phyloP scores from a whole-genome alignment of 2,888 invertebrate genomes.

The Unio pictorum region DNA sequence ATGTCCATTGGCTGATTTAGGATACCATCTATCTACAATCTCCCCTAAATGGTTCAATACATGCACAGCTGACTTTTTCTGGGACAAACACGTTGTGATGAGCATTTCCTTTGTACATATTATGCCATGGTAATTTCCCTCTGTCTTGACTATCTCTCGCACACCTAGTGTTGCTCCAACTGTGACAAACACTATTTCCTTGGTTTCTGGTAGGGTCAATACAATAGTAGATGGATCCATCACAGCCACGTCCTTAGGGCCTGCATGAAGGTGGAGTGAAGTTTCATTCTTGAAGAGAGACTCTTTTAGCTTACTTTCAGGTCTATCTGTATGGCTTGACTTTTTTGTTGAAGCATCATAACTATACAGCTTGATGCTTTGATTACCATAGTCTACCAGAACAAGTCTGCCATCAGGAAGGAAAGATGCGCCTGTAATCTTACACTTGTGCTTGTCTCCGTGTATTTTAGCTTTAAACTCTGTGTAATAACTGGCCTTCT shows the following conservation, averaged over 20 bases:
- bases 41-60: slow-evolving; percentile 13
- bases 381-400: slow-evolving; percentile 18
- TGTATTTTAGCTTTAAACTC: slow-evolving; percentile 12
- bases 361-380: slow-evolving; percentile 16
- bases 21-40: slow-evolving; percentile 10
- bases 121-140: too few species aligned
- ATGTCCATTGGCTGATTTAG: too few species aligned
- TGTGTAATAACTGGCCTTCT: slow-evolving; percentile 10
- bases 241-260: slow-evolving; percentile 14
- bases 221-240: slow-evolving; percentile 13
- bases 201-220: slow-evolving; percentile 15
- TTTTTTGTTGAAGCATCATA: slow-evolving; percentile 1
- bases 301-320: too few species aligned
- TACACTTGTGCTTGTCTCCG: slow-evolving; percentile 17
- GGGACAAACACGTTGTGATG: slow-evolving; percentile 23
- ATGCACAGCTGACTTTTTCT: slow-evolving; percentile 16
- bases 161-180: neutral
- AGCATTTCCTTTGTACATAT: slow-evolving; percentile 5
- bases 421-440: slow-evolving; percentile 20
- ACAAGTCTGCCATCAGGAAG: slow-evolving; percentile 15
- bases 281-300: slow-evolving; percentile 5
- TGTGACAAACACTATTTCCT: slow-evolving; percentile 10
- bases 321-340: too few species aligned
- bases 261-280: neutral
- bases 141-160: too few species aligned